A percentile compares a stretch with the other conserved stretches of the same genome.
Conservation (phyloP, 2,113 vertebrate species). For the Carassius carassius region DNA sequence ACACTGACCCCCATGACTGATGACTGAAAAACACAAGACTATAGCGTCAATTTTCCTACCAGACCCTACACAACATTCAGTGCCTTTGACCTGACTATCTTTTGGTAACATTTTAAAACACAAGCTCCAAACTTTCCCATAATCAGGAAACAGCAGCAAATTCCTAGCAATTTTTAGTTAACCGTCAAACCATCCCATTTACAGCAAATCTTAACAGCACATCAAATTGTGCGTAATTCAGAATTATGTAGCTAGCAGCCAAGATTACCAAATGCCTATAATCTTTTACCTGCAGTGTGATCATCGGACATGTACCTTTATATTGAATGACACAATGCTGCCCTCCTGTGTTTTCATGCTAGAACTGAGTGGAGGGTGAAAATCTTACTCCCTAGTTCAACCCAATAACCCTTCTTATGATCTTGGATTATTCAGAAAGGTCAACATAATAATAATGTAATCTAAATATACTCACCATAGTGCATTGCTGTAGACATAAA, state of each 20-base stretch:
- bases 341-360: conserved; percentile 37
- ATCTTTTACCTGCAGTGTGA: no score
- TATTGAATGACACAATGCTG: neutral
- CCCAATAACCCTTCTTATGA: neutral
- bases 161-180: no score
- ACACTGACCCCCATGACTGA: conserved; percentile 65
- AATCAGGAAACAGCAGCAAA: neutral
- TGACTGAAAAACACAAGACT: conserved; percentile 66
- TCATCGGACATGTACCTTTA: neutral
- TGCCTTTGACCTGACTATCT: neutral
- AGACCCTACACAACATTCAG: neutral
- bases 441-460: neutral
- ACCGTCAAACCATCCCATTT: no score
- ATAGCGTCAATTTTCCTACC: conserved; percentile 51
- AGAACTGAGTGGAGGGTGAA: neutral
- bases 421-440: neutral
- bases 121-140: neutral
- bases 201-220: no score
- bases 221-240: no score
- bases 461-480: neutral
- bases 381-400: neutral
- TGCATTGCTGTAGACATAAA: no score
- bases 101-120: neutral
- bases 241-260: no score
- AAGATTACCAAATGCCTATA: no score